Conservation (phyloP, 2,888 invertebrate genomes). For the Oxyteleia sp. region DNA sequence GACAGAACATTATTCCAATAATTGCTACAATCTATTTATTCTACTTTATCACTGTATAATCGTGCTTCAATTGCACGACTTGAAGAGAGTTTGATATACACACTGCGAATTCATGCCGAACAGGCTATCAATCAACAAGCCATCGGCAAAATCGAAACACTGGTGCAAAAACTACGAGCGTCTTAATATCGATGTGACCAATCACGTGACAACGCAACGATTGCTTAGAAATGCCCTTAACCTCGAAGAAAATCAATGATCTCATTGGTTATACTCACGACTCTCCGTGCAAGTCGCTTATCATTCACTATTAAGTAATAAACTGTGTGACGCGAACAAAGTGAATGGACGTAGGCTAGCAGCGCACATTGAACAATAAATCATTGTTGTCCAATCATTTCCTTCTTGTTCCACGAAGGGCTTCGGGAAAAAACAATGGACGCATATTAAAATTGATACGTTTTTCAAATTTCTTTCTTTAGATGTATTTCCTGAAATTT, state of each 20-base stretch:
- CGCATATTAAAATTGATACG: too few relatives aligned
- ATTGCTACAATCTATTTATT: conserved; percentile 9
- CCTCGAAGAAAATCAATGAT: conserved; percentile 80
- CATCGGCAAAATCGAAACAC: background rate
- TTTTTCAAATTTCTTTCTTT: too few relatives aligned
- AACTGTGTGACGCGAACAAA: background rate
- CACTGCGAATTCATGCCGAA: background rate
- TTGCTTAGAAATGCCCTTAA: conserved; percentile 79
- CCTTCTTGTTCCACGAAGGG: background rate
- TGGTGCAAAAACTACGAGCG: background rate
- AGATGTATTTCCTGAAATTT: too few relatives aligned
- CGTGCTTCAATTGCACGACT: background rate
- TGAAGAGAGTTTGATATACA: background rate
- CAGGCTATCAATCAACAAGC: background rate
- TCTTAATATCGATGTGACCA: conserved; percentile 23
- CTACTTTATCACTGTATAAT: background rate
- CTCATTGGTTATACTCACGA: conserved; percentile 37
- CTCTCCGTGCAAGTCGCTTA: conserved; percentile 25
- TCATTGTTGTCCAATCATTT: background rate
- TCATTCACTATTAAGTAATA: conserved; percentile 28
- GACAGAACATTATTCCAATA: background rate
- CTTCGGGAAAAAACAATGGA: too few relatives aligned
- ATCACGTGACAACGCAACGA: conserved; percentile 76
- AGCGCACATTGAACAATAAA: background rate
- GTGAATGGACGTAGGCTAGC: background rate